Evolutionary conservation across 2,797 vertebrate species (phyloP), one percentile per base, ranked within the genome.

Genomic region (Centropyge bicolor): DNA sequence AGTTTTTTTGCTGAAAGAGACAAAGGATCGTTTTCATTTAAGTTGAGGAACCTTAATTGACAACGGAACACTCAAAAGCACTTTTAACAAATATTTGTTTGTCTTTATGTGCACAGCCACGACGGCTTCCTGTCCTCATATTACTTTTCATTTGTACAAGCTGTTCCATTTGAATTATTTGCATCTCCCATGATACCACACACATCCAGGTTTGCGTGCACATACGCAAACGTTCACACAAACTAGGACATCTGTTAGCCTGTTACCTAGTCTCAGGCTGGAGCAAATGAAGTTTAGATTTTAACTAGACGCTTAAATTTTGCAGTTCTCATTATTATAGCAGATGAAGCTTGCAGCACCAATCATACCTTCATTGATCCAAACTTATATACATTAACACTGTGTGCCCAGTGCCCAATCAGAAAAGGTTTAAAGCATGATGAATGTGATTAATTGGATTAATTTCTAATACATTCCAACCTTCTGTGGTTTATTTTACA

Each of bases 161-260:
- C 68, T 83, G 78, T 81, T 86, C 73, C 48, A 45, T 80, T 78
- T 81, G 54, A 87, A 62, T 57, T 77, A 82, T 83, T 88, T 84
- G 67, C 16, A 81, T 90, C 84, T 89, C 80, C 86, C 74, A 73
- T 65, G 67, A 67, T 55, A 48, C 54, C 24, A 35, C 43, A 36
- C 46, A 43, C 27, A 49, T 76, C 56, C 64, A 64, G 67, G 77
- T 74, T 62, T 67, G 43, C 8, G 8, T 63, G 61, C 14, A 2
- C 1, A 3, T 27, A 54, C 76, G 74, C 74, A 73, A 67, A 74
- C 52, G 65, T 40, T 31, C 46, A 74, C 60, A 78, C 54, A 85
- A 83, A 89, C 74, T 77, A 57, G 71, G 74, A 14, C 77, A 79
- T 81, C 82, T 85, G 66, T 79, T 78, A 74, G 27, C 4, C 27